These are phyloP conservation scores for Gallinago stenura DNA, from an alignment of 2,797 vertebrate genomes.

Conservation along the genomic window DNA sequence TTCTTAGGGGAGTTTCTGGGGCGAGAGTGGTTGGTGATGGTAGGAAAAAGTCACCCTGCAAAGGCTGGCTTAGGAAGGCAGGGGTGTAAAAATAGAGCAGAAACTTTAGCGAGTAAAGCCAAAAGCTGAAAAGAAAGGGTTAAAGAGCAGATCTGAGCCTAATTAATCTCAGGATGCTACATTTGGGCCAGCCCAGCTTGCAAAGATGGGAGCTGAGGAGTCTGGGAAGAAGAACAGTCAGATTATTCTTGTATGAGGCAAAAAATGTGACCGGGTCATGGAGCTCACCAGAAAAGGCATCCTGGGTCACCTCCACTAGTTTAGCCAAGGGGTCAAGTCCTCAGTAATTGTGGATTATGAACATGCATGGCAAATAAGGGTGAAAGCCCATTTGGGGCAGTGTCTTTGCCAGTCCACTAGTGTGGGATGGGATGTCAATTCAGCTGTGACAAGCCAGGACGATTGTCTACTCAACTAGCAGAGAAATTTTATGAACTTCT, in stretches of 20 bases:
- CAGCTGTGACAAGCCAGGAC: fast-evolving
- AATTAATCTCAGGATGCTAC: not conserved
- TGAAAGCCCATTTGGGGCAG: not conserved
- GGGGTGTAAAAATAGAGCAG: not conserved
- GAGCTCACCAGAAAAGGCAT: not conserved
- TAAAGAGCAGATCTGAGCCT: not conserved
- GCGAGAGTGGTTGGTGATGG: not conserved
- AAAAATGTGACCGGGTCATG: not conserved
- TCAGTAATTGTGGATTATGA: not conserved
- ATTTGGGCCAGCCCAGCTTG: not conserved
- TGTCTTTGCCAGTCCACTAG: not conserved
- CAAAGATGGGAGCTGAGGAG: not conserved
- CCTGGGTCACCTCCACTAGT: not conserved
- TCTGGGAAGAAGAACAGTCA: not conserved
- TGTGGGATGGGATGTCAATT: not conserved
- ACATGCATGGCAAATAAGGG: not conserved
- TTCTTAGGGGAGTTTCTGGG: not conserved
- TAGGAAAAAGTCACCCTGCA: not conserved
- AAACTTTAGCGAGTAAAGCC: not conserved
- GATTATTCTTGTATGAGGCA: not conserved
- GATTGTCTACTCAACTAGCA: not conserved
- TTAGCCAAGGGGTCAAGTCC: not conserved
- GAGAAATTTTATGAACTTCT: not conserved
- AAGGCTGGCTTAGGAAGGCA: not conserved
- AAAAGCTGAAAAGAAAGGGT: not conserved